Conservation (phyloP, 2,113 vertebrate species). For the Daphoenositta chrysoptera region DNA sequence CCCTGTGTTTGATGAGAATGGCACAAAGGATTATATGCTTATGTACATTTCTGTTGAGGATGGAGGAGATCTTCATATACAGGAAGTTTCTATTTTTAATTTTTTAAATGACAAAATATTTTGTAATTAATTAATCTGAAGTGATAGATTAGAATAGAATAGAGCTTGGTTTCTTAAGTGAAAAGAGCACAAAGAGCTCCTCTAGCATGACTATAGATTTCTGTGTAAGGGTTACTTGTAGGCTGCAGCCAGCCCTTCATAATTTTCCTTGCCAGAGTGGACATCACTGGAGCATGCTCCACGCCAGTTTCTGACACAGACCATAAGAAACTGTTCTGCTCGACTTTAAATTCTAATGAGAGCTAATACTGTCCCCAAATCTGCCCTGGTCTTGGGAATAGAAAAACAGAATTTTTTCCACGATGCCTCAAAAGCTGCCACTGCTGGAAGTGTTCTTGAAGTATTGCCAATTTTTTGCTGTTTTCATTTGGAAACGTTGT, state of each 20-base stretch:
- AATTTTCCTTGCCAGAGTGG: not conserved
- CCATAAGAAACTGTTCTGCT: not conserved
- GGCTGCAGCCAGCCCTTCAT: not conserved
- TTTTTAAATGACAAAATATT: not conserved
- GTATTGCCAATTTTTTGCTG: not conserved
- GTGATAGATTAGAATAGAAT: not conserved
- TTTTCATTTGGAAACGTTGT: not conserved
- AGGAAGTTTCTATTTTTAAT: not conserved
- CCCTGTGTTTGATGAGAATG: not conserved
- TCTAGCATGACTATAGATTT: not conserved
- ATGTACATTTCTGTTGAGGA: not conserved
- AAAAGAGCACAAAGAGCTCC: not conserved
- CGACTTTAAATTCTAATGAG: not conserved
- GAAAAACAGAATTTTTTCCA: not conserved
- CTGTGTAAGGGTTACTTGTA: not conserved
- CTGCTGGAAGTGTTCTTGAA: not conserved
- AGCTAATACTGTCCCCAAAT: not conserved
- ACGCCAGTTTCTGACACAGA: rapidly evolving
- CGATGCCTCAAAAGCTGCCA: not conserved
- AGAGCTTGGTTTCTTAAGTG: not conserved
- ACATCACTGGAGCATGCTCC: not conserved
- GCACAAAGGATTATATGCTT: not conserved
- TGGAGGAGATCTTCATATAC: not conserved
- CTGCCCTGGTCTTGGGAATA: not conserved
- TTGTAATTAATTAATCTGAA: not conserved